Percentiles rank a stretch among this genome's conserved stretches.
Conservation (phyloP, 2,888 invertebrate genomes). For the Bombyx huttoni region DNA sequence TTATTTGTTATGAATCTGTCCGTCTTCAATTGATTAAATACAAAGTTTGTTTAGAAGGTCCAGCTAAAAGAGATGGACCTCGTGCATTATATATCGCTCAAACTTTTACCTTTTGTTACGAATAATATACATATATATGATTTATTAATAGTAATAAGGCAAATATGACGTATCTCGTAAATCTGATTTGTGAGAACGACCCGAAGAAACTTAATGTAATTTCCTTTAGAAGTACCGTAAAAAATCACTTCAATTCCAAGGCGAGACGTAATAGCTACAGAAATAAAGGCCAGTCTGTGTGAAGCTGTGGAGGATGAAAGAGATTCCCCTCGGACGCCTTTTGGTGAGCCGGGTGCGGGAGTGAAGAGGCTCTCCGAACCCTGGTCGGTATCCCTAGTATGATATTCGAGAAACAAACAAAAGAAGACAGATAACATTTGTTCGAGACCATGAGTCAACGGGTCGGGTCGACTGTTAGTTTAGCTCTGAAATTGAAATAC, state of each 20-base stretch:
- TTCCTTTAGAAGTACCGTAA: constrained; percentile 7
- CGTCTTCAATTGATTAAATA: neutral
- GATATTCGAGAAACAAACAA: constrained; percentile 66
- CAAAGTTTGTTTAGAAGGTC: neutral
- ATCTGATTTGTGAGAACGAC: neutral
- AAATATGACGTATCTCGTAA: neutral
- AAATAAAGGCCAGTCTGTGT: constrained; percentile 29
- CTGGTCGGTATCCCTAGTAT: constrained; percentile 24
- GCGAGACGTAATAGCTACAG: constrained; percentile 34
- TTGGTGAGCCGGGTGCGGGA: constrained; percentile 9
- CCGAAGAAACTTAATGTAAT: constrained; percentile 2
- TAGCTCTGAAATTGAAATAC: constrained; percentile 27
- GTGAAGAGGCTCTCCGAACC: constrained; percentile 22
- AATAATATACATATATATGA: no score
- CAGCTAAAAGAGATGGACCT: neutral
- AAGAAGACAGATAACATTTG: constrained; percentile 68
- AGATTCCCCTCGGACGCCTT: constrained; percentile 8
- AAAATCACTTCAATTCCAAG: constrained; percentile 26
- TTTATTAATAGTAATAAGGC: no score
- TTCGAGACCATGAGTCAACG: constrained; percentile 59
- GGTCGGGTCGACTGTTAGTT: constrained; percentile 35
- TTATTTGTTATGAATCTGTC: neutral
- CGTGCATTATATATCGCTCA: no score
- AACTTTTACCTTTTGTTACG: no score
- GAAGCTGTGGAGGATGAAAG: constrained; percentile 18